Evolutionary conservation across 2,113 vertebrate species (phyloP).

Genomic region (Apaloderma vittatum): DNA sequence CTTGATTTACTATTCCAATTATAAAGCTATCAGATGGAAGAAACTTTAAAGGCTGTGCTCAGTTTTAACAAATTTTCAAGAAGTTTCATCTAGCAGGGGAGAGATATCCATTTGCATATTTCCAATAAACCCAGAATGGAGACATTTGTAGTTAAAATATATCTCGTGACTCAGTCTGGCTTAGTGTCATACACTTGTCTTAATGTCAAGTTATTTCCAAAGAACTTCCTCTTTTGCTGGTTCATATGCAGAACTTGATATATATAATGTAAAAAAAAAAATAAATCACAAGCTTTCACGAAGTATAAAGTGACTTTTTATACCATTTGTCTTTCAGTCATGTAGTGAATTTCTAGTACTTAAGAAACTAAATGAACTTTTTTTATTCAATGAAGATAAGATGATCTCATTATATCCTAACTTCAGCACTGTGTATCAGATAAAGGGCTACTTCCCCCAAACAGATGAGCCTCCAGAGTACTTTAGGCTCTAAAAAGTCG

Average conservation of each 20-base stretch:
- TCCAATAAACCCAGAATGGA: neutral
- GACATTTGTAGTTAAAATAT: neutral
- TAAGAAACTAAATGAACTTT: neutral
- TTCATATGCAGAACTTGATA: neutral
- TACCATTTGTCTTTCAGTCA: neutral
- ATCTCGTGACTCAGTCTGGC: conserved; percentile 18
- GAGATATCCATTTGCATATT: neutral
- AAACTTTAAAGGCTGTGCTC: neutral
- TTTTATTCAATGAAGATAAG: neutral
- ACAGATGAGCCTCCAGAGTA: neutral
- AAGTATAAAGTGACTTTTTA: neutral
- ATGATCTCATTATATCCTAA: neutral
- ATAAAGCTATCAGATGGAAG: neutral
- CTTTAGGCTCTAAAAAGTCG: neutral
- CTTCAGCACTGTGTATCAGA: neutral
- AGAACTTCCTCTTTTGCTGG: conserved; percentile 54
- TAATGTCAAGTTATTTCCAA: conserved; percentile 56
- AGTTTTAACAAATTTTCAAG: neutral
- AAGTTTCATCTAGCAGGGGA: neutral
- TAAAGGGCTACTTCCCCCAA: neutral
- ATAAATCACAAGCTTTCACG: neutral
- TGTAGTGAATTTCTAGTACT: neutral
- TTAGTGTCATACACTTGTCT: conserved; percentile 24
- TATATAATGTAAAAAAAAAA: neutral
- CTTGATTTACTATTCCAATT: neutral